Base-by-base conservation (phyloP, 2,888 invertebrate genomes). In the Cheiracanthium punctorium region DNA sequence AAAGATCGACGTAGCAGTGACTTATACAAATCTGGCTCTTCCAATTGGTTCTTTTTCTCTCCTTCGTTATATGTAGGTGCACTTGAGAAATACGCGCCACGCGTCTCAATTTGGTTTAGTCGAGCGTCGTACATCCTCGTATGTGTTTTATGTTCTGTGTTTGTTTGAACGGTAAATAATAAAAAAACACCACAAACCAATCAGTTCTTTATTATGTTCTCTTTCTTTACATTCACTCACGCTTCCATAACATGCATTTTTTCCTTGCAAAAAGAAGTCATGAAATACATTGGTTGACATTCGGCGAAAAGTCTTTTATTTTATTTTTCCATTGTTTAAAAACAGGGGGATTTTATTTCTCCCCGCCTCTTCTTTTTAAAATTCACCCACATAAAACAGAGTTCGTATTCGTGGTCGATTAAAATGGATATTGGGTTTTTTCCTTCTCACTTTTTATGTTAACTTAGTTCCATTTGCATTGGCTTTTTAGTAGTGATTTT, bases 171-270 rank as follows among this genome's bases (percentile, higher is more conserved):
- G 10, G 37, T 37, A 37, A 37, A 37, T 37, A 37, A 37, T 37
- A 10, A 10, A 37, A 37, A 37, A 37, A 58, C 20, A 24, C 58
- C 5, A 4, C 20, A 58, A 58, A 2, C 58, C 20, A 58, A 58
- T 58, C 58, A 58, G 10, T 58, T 58, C 58, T 58, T 58, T 58
- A 58, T 58, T 58, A 12, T 58, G 24, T 24, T 58, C 58, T 58
- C 58, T 24, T 58, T 24, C 58, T 2, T 4, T 58, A 58, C 58
- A 58, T 10, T 48, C 48, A 58, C 24, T 24, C 58, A 17, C 14
- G 10, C 7, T 10, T 17, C n/a, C 43, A 4, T 20, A 58, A 7
- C 37, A 37, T 37, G 4, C 10, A 37, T 58, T 24, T 58, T 24
- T 58, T 58, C 24, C 24, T 24, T 58, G 58, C 58, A 58, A 58